Conservation (phyloP, 1,140 invertebrate species). For the Calephelis nemesis region DNA sequence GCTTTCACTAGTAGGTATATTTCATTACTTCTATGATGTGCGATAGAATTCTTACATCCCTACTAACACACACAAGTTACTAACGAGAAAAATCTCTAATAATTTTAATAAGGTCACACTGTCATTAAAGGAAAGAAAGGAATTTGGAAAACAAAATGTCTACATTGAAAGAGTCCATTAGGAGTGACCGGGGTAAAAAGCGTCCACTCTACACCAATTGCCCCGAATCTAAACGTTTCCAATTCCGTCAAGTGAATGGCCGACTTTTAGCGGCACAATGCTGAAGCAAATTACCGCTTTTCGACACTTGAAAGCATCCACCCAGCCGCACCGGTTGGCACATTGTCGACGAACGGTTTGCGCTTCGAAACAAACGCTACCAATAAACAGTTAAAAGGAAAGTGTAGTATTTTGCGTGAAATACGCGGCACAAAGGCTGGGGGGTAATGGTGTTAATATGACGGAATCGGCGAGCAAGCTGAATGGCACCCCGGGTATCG, state of each 20-base stretch:
- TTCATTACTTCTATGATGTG: too few relatives aligned
- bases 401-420: conserved; percentile 73
- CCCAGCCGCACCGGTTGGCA: conserved; percentile 56
- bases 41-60: too few relatives aligned
- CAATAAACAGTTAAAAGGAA: conserved; percentile 76
- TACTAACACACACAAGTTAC: too few relatives aligned
- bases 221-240: conserved; percentile 72
- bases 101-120: too few relatives aligned
- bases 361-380: conserved; percentile 69
- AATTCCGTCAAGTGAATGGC: conserved; percentile 70
- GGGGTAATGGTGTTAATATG: conserved; percentile 72
- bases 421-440: conserved; percentile 56
- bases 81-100: too few relatives aligned
- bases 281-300: conserved; percentile 74
- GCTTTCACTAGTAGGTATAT: too few relatives aligned
- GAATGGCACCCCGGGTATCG: conserved; percentile 54
- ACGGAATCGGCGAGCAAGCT: conserved; percentile 54
- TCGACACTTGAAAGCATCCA: conserved; percentile 69
- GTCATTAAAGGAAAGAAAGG: neutral
- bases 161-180: conserved; percentile 26
- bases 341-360: conserved; percentile 70
- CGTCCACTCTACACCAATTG: conserved; percentile 65
- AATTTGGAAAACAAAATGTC: conserved; percentile 1
- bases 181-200: conserved; percentile 40
- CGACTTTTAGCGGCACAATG: conserved; percentile 72